phyloP scores from a whole-genome alignment of 2,797 vertebrate genomes.

The Craterocephalus amniculus region DNA sequence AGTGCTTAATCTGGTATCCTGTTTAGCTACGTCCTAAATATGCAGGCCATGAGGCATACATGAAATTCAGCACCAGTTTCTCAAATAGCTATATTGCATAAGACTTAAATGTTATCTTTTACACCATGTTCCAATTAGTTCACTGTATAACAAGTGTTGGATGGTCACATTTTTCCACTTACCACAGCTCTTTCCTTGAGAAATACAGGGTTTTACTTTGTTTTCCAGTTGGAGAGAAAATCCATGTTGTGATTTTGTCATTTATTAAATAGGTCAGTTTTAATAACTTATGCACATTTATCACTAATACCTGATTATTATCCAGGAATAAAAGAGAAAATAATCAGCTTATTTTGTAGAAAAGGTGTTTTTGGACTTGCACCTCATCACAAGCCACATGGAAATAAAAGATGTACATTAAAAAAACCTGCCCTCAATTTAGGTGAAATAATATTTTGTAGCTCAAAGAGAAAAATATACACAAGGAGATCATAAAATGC shows the following conservation, averaged over 20 bases:
- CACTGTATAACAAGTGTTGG: background rate
- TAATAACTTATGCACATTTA: background rate
- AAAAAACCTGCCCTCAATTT: background rate
- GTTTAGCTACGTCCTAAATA: slow-evolving; percentile 62
- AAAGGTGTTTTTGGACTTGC: background rate
- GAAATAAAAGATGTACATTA: background rate
- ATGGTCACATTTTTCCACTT: slow-evolving; percentile 5
- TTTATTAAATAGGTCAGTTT: background rate
- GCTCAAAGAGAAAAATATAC: background rate
- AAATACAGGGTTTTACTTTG: background rate
- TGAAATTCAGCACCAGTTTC: slow-evolving; percentile 51
- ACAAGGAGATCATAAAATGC: background rate
- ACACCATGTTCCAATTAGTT: slow-evolving; percentile 7
- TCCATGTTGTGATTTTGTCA: background rate
- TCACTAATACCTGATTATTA: background rate
- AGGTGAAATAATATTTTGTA: background rate
- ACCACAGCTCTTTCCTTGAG: background rate
- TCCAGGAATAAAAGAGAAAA: background rate
- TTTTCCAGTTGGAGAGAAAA: background rate
- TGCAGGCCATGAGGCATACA: slow-evolving; percentile 50
- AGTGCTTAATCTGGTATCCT: slow-evolving; percentile 26
- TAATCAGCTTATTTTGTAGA: background rate
- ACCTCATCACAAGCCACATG: background rate
- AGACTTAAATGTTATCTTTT: slow-evolving; percentile 44
- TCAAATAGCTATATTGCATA: slow-evolving; percentile 50